These are phyloP conservation scores for Eumaeus atala DNA, from an alignment of 1,140 invertebrate species.

Conservation along the genomic window DNA sequence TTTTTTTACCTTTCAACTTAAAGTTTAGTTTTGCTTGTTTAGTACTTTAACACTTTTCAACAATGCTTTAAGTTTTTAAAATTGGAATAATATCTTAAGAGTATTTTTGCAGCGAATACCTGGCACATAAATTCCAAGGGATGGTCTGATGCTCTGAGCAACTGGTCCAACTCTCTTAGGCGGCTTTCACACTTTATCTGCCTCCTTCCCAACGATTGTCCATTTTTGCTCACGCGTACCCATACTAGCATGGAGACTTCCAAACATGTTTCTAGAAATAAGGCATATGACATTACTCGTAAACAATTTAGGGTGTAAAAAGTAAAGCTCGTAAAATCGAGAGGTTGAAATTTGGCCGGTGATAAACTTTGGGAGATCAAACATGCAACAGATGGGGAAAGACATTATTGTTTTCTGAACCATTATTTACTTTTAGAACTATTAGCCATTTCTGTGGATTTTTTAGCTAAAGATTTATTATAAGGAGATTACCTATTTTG, in stretches of 20 bases:
- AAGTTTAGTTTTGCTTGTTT: too few species aligned
- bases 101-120: slow-evolving; percentile 67
- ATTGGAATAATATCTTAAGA: not conserved
- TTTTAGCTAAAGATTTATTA: too few species aligned
- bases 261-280: slow-evolving; percentile 78
- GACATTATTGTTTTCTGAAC: too few species aligned
- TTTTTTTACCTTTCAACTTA: too few species aligned
- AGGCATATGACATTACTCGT: not conserved
- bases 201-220: slow-evolving; percentile 82
- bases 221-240: slow-evolving; percentile 85
- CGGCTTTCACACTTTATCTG: slow-evolving; percentile 91
- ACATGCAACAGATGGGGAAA: not conserved
- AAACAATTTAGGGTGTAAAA: too few species aligned
- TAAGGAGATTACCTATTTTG: too few species aligned
- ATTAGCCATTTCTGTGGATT: too few species aligned
- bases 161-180: slow-evolving; percentile 86
- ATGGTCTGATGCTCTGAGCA: slow-evolving; percentile 84
- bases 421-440: too few species aligned
- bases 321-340: too few species aligned
- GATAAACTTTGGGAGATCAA: not conserved
- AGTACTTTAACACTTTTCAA: too few species aligned
- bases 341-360: too few species aligned
- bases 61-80: too few species aligned
- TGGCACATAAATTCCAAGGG: slow-evolving; percentile 91
- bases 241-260: slow-evolving; percentile 88